Evolutionary conservation across 2,113 vertebrate genomes (phyloP), one percentile per base, ranked within the genome.

Genomic region (Tringa solitaria): DNA sequence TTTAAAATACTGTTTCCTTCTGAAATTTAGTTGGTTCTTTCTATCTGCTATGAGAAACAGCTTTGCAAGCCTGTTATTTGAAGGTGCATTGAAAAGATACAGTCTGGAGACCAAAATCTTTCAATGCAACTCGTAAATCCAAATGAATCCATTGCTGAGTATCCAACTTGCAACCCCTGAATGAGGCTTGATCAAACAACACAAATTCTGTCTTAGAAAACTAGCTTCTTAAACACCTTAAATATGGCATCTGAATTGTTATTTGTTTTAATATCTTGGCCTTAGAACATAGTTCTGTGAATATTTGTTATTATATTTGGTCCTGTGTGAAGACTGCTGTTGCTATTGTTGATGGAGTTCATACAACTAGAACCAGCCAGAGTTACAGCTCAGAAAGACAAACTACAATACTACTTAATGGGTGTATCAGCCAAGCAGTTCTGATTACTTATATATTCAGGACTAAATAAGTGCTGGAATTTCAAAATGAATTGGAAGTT

Each of bases 341-440:
- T 78, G 16, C 9, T 45, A 14, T 17, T 61, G 16, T 37, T 28
- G 4, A 5, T 69, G 14, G 17, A 46, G 46, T 33, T 84, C 24
- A 56, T 19, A 20, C 6, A n/a, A 8, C 4, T 37, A 41, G 26
- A 84, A 84, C 3, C 9, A 69, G 45, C 14, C 10, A 20, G 12
- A 77, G 15, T 50, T 68, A 56, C 9, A 69, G 7, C 8, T 37
- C 43, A 64, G 30, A 57, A 57, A 43, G 18, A 41, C 4, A 84
- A 14, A 88, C 8, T 11, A n/a, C 13, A 61, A 22, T 27, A 19
- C 8, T 14, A 15, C 27, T 6, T 27, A 51, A 35, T 26, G 10
- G 22, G 18, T 0, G 1, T 14, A 17, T 23, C 20, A n/a, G 6
- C 7, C 35, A 63, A 24, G 4, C 6, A 28, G 8, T 19, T 45